Conservation (phyloP, 2,113 vertebrate species). For the Bucco capensis region DNA sequence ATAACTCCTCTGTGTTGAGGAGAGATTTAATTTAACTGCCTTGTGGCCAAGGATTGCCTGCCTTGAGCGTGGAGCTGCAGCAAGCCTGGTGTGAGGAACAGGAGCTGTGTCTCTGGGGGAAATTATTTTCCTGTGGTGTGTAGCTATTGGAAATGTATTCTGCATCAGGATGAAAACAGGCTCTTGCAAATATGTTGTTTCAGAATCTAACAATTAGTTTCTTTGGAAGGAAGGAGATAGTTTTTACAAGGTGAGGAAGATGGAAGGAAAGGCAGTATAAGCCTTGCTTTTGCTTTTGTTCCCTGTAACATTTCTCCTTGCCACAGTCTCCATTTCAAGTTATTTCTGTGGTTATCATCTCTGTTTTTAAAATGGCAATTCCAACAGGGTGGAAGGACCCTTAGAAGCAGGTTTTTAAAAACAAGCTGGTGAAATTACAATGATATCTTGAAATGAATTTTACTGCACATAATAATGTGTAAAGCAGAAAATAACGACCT, state of each 20-base stretch:
- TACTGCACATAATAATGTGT: not conserved
- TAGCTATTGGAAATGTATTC: not conserved
- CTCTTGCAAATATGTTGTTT: not conserved
- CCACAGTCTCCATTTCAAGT: not conserved
- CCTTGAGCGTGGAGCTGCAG: not conserved
- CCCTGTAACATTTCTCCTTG: not conserved
- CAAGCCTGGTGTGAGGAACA: not conserved
- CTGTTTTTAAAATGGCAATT: not conserved
- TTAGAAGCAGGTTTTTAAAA: not conserved
- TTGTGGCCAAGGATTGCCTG: not conserved
- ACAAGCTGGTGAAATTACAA: not conserved
- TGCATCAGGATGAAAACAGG: not conserved
- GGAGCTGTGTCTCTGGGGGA: not conserved
- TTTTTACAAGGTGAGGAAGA: not conserved
- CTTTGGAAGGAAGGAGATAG: not conserved
- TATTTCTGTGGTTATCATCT: not conserved
- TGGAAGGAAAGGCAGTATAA: not conserved
- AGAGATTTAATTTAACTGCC: constrained; percentile 31
- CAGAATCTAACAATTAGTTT: not conserved
- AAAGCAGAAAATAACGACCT: not conserved
- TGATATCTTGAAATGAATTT: not conserved
- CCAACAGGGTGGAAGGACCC: not conserved
- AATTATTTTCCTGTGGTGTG: not conserved
- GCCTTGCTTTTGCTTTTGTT: not conserved
- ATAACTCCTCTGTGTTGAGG: not conserved